Conservation (phyloP, 2,888 invertebrate species). For the Phoenoteleia sp. region DNA sequence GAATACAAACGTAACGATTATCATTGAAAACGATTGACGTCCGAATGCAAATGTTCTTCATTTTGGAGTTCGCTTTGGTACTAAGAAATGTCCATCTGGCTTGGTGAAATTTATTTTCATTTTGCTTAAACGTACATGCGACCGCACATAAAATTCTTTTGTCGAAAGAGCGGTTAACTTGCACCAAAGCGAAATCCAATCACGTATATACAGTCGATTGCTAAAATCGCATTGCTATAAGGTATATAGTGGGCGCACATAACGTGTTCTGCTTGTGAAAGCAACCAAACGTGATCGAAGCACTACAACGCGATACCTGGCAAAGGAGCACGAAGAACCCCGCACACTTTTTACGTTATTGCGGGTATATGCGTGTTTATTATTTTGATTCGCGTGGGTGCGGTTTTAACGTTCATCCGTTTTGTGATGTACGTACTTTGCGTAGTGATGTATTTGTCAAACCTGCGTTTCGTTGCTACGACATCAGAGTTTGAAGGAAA, state of each 20-base stretch:
- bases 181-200: conserved; percentile 78
- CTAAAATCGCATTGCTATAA: conserved; percentile 75
- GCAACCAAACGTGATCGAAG: conserved; percentile 82
- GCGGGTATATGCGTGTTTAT: conserved; percentile 68
- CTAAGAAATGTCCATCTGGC: conserved; percentile 39
- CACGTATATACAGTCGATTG: conserved; percentile 79
- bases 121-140: conserved; percentile 48
- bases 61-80: conserved; percentile 48
- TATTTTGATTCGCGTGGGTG: conserved; percentile 70
- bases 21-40: conserved; percentile 16
- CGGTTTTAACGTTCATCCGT: conserved; percentile 46
- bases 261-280: conserved; percentile 83
- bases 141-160: conserved; percentile 67
- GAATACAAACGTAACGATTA: conserved; percentile 41
- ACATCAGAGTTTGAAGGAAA: not conserved
- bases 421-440: conserved; percentile 29
- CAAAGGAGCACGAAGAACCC: conserved; percentile 65
- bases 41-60: conserved; percentile 50
- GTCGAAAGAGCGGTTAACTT: conserved; percentile 69
- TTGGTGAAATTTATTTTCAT: conserved; percentile 70
- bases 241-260: conserved; percentile 75
- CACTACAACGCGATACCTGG: conserved; percentile 70
- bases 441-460: conserved; percentile 32
- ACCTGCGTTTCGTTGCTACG: conserved; percentile 15
- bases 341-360: conserved; percentile 64